phyloP scores from a whole-genome alignment of 2,888 invertebrate species.

The Eupithecia tripunctaria region DNA sequence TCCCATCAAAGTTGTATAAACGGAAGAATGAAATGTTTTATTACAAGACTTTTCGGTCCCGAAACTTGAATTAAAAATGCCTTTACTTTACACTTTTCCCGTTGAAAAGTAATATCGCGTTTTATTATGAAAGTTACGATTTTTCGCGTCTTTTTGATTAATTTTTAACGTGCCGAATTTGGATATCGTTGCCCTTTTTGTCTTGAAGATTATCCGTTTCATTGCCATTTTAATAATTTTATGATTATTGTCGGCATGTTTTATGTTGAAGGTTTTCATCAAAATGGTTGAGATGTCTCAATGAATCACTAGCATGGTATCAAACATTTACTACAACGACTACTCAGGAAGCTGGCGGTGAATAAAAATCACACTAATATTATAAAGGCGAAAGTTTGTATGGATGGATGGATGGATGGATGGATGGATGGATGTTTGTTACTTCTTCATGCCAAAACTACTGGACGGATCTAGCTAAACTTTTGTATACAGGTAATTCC shows the following conservation, averaged over 20 bases:
- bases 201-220: neutral
- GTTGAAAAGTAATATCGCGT: conserved; percentile 7
- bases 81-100: conserved; percentile 4
- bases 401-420: too few relatives aligned
- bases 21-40: conserved; percentile 18
- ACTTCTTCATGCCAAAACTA: too few relatives aligned
- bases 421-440: too few relatives aligned
- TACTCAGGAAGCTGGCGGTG: too few relatives aligned
- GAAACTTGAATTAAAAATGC: conserved; percentile 17
- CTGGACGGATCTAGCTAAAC: too few relatives aligned
- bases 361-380: too few relatives aligned
- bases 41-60: conserved; percentile 11
- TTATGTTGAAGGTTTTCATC: neutral
- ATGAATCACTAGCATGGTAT: too few relatives aligned
- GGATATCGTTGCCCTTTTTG: neutral
- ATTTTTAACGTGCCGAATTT: neutral
- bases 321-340: too few relatives aligned
- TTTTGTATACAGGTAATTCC: too few relatives aligned
- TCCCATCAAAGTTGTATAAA: conserved; percentile 29
- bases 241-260: neutral
- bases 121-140: conserved; percentile 17
- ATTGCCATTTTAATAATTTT: neutral
- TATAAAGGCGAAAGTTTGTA: too few relatives aligned
- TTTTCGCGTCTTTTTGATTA: conserved; percentile 8
- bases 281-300: neutral